Percentiles rank a stretch among this genome's conserved stretches.
Evolutionary conservation across 2,113 vertebrate species (phyloP).

Genomic region (Octodon degus): DNA sequence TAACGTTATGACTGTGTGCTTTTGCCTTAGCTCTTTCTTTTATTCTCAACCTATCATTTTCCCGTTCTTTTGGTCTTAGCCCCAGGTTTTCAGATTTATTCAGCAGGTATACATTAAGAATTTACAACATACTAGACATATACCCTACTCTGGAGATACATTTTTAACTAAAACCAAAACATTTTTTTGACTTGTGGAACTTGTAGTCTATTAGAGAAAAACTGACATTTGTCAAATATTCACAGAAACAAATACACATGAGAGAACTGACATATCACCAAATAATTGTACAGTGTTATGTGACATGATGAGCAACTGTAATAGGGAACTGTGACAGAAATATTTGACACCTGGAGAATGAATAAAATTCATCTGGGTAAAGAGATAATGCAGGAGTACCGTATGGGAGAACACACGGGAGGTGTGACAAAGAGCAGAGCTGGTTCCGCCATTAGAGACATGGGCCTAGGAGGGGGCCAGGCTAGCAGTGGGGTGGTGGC

Average conservation of each 20-base stretch:
- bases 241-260: not conserved
- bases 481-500: not conserved
- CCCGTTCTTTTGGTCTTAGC: not conserved
- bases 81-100: not conserved
- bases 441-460: not conserved
- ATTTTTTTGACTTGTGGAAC: not conserved
- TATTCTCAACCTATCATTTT: not conserved
- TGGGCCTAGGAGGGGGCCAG: not conserved
- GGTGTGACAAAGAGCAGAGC: not conserved
- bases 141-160: not conserved
- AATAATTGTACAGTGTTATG: not conserved
- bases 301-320: not conserved
- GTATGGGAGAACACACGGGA: not conserved
- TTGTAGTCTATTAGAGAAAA: not conserved
- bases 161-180: not conserved
- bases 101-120: not conserved
- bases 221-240: not conserved
- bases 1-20: not conserved
- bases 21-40: not conserved
- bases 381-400: not conserved
- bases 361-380: not conserved
- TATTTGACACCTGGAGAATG: not conserved
- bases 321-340: not conserved
- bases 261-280: slow-evolving; percentile 31
- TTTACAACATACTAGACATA: not conserved